Evolutionary conservation across 2,888 invertebrate species (phyloP).

Genomic region (Meteorus cinctellus): DNA sequence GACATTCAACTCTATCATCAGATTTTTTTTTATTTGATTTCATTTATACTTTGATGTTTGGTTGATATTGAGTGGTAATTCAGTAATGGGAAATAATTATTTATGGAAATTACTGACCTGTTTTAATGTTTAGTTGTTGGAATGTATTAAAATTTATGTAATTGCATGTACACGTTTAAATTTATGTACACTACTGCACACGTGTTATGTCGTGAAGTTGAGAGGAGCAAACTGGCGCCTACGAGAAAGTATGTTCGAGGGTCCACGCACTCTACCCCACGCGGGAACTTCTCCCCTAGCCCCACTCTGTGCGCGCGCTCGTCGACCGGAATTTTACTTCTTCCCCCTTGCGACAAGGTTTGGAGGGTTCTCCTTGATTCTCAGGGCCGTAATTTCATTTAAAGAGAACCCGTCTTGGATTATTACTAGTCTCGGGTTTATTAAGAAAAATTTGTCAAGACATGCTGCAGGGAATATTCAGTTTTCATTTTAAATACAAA

Average conservation of each 20-base stretch:
- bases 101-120: neutral
- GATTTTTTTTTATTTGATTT: too few relatives aligned
- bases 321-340: slow-evolving; percentile 37
- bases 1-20: neutral
- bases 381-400: slow-evolving; percentile 34
- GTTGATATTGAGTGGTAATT: too few relatives aligned
- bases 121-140: neutral
- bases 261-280: slow-evolving; percentile 41
- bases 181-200: slow-evolving; percentile 15
- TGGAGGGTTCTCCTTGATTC: slow-evolving; percentile 34
- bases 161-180: neutral
- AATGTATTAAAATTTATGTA: too few relatives aligned
- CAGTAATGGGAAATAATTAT: too few relatives aligned
- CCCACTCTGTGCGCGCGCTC: slow-evolving; percentile 40
- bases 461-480: too few relatives aligned
- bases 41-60: too few relatives aligned
- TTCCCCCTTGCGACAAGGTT: slow-evolving; percentile 44
- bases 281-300: slow-evolving; percentile 33
- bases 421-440: neutral
- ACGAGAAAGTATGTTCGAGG: slow-evolving; percentile 17
- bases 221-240: slow-evolving; percentile 27
- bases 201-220: slow-evolving; percentile 17
- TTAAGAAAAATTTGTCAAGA: too few relatives aligned
- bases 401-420: neutral
- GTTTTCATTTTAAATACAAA: too few relatives aligned